These are phyloP conservation scores for Drosophila limbata DNA, from an alignment of 2,888 invertebrate genomes.

Conservation along the genomic window DNA sequence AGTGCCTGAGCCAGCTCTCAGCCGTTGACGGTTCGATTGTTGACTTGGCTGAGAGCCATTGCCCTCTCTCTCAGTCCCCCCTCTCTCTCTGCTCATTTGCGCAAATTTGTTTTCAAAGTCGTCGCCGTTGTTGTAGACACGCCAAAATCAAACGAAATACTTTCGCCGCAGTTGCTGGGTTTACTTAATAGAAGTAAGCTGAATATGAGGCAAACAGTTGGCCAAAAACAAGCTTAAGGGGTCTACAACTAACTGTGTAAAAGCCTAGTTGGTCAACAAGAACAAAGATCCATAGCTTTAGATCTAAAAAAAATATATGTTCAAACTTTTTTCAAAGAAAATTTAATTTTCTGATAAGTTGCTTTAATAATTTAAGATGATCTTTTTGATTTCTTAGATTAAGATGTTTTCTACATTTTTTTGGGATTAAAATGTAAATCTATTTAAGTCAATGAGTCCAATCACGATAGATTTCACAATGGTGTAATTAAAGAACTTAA, in stretches of 20 bases:
- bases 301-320: neutral
- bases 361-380: neutral
- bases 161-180: conserved; percentile 43
- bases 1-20: conserved; percentile 49
- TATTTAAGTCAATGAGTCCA: neutral
- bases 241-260: neutral
- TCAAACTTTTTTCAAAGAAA: neutral
- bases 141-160: conserved; percentile 66
- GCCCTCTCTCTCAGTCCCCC: conserved; percentile 11
- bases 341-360: neutral
- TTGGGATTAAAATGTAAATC: too few species aligned
- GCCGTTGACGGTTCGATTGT: conserved; percentile 51
- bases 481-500: too few species aligned
- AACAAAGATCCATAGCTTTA: neutral
- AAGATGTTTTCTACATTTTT: neutral
- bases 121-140: conserved; percentile 57
- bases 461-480: too few species aligned
- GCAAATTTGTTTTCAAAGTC: conserved; percentile 76
- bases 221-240: neutral
- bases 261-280: neutral
- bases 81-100: conserved; percentile 42
- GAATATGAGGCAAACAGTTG: conserved; percentile 12
- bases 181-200: conserved; percentile 20
- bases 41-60: conserved; percentile 72
- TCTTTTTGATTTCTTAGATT: neutral